Conservation (phyloP, 1,140 invertebrate species). For the Procambarus virginalis region DNA sequence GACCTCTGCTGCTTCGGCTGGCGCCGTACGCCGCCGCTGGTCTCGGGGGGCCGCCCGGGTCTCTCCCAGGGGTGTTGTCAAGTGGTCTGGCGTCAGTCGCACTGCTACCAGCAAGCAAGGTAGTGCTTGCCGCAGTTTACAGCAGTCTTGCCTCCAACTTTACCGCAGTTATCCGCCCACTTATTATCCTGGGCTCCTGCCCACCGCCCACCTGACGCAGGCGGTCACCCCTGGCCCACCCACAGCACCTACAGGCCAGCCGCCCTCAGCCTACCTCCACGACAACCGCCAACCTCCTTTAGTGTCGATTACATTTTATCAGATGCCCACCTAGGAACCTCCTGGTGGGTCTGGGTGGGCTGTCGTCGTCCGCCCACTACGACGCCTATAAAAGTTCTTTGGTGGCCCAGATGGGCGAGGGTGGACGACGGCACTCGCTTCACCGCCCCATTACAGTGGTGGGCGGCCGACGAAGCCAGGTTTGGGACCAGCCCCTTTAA, state of each 20-base stretch:
- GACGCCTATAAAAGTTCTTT: slow-evolving; percentile 77
- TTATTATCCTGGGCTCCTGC: slow-evolving; percentile 73
- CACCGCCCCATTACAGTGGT: slow-evolving; percentile 73
- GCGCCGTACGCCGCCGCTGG: slow-evolving; percentile 61
- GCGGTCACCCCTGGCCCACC: slow-evolving; percentile 75
- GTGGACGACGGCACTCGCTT: slow-evolving; percentile 73
- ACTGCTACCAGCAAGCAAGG: slow-evolving; percentile 53
- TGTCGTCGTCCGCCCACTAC: slow-evolving; percentile 72
- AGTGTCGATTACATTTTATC: slow-evolving; percentile 76
- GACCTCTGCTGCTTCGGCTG: slow-evolving; percentile 51
- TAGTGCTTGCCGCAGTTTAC: slow-evolving; percentile 28
- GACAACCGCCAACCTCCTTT: slow-evolving; percentile 72
- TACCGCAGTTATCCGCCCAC: slow-evolving; percentile 73
- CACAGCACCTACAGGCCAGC: slow-evolving; percentile 70
- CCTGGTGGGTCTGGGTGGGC: slow-evolving; percentile 31
- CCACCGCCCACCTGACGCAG: slow-evolving; percentile 7
- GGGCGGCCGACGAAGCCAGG: slow-evolving; percentile 52
- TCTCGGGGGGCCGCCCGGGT: slow-evolving; percentile 32
- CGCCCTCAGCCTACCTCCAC: slow-evolving; percentile 67
- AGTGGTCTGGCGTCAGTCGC: slow-evolving; percentile 81
- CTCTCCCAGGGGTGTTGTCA: slow-evolving; percentile 86
- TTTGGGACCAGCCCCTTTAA: too few relatives aligned
- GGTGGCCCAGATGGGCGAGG: slow-evolving; percentile 69
- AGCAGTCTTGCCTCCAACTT: slow-evolving; percentile 73
- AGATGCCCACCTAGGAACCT: slow-evolving; percentile 66